phyloP scores from a whole-genome alignment of 2,888 invertebrate species.

The Volucella inflata region DNA sequence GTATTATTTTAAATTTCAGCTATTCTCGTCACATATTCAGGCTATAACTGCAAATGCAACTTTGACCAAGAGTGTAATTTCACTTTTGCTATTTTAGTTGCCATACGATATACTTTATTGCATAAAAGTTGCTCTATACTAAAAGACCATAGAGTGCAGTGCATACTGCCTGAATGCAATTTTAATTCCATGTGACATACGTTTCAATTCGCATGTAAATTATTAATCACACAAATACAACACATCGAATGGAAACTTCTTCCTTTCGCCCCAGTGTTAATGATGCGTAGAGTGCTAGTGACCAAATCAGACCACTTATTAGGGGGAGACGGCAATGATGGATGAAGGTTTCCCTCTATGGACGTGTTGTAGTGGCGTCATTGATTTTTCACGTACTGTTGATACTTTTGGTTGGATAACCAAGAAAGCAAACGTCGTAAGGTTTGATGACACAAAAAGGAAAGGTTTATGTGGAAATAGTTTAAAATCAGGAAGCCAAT shows the following conservation, averaged over 20 bases:
- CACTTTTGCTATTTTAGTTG: constrained; percentile 36
- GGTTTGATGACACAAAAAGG: background rate
- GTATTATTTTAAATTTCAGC: constrained; percentile 6
- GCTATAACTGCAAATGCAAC: constrained; percentile 23
- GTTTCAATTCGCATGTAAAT: constrained; percentile 67
- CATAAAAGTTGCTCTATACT: constrained; percentile 11
- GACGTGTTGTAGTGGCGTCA: background rate
- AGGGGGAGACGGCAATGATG: background rate
- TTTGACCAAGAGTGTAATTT: constrained; percentile 31
- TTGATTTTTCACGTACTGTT: background rate
- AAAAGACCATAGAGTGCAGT: background rate
- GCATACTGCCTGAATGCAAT: constrained; percentile 28
- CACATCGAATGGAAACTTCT: constrained; percentile 1
- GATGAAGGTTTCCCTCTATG: background rate
- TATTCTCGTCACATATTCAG: constrained; percentile 47
- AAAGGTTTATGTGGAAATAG: background rate
- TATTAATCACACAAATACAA: constrained; percentile 48
- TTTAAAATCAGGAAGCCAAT: no score
- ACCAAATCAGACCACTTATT: background rate
- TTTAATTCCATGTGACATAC: constrained; percentile 58
- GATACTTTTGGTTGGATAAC: background rate
- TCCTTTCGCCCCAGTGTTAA: constrained; percentile 17
- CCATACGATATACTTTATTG: constrained; percentile 8
- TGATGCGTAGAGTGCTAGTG: background rate
- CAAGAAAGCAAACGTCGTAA: background rate